Conservation (phyloP, 2,797 vertebrate species). For the Hypotaenidia okinawae region DNA sequence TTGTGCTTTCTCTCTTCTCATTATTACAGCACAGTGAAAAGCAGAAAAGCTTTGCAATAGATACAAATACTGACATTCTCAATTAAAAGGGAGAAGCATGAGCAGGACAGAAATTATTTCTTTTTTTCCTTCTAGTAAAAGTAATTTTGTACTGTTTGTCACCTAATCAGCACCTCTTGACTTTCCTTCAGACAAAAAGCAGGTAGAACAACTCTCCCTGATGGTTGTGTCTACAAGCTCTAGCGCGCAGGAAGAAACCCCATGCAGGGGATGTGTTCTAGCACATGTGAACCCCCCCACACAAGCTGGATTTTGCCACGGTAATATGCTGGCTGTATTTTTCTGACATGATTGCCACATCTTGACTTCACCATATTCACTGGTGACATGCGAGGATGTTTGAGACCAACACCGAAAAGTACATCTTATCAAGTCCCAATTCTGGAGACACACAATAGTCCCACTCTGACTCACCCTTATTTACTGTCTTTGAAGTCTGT, state of each 20-base stretch:
- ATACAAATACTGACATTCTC: neutral
- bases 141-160: neutral
- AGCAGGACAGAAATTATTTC: neutral
- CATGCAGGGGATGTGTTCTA: neutral
- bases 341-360: neutral
- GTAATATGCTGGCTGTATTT: neutral
- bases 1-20: neutral
- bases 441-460: neutral
- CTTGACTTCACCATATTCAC: neutral
- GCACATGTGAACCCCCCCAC: neutral
- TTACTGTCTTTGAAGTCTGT: neutral
- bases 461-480: neutral
- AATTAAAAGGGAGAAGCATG: slow-evolving; percentile 13
- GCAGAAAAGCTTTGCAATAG: slow-evolving; percentile 8
- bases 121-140: neutral
- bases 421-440: neutral
- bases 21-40: slow-evolving; percentile 26
- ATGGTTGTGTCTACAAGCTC: neutral
- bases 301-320: neutral
- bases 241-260: neutral
- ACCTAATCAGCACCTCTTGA: neutral
- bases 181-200: slow-evolving; percentile 17
- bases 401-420: neutral
- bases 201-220: neutral
- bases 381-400: neutral